Evolutionary conservation across 2,113 vertebrate genomes (phyloP).

Genomic region (Todiramphus chloris): DNA sequence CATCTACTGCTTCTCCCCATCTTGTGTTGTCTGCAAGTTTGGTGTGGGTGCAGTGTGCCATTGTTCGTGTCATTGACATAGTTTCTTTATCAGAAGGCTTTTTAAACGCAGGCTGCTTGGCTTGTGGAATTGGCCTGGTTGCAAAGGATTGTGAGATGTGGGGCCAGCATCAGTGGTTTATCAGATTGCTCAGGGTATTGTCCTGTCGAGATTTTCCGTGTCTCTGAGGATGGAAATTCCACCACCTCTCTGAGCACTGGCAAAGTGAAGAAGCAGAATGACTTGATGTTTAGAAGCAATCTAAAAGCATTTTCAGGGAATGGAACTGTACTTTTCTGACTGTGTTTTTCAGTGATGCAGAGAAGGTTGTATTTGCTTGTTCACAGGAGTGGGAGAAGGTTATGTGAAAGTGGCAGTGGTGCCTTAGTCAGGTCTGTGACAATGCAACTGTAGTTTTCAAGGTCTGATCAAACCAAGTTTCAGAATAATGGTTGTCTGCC

Average conservation of each 20-base stretch:
- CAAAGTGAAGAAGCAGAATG: background rate
- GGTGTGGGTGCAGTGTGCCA: background rate
- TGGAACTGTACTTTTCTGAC: background rate
- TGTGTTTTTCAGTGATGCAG: background rate
- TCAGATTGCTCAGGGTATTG: background rate
- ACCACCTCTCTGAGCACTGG: background rate
- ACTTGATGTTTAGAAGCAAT: background rate
- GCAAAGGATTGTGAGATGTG: fast-evolving
- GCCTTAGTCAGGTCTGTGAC: background rate
- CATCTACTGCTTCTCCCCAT: background rate
- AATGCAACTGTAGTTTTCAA: background rate
- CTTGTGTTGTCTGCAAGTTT: background rate
- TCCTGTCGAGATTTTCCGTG: background rate
- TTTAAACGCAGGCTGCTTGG: background rate
- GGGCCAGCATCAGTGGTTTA: background rate
- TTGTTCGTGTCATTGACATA: background rate
- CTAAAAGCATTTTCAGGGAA: background rate
- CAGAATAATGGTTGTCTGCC: background rate
- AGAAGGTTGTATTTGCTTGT: background rate
- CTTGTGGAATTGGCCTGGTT: background rate
- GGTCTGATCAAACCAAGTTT: background rate
- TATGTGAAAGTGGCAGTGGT: background rate
- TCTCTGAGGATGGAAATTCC: background rate
- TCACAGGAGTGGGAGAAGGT: background rate
- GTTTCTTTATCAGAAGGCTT: background rate